Evolutionary conservation across 1,140 invertebrate genomes (phyloP).

Genomic region (Drosophila ficusphila): DNA sequence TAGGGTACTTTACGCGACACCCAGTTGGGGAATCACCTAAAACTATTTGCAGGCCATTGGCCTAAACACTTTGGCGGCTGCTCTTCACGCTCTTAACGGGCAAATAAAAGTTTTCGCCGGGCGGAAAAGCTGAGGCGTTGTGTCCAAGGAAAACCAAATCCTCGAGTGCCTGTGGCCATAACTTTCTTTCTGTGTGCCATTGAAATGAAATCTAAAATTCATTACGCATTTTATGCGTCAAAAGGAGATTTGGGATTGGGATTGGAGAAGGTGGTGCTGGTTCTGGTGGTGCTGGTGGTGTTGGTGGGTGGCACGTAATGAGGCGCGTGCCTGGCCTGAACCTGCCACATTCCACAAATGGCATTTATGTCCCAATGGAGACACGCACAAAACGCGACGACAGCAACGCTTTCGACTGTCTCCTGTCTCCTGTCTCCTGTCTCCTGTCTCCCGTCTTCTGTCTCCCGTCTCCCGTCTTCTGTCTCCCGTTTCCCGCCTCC

Average conservation of each 20-base stretch:
- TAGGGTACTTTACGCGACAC: neutral
- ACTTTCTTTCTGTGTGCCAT: conserved; percentile 56
- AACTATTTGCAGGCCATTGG: conserved; percentile 61
- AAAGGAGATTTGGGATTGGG: conserved; percentile 33
- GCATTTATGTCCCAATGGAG: conserved; percentile 79
- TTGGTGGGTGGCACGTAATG: conserved; percentile 57
- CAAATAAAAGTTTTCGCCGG: conserved; percentile 33
- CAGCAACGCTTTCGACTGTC: conserved; percentile 60
- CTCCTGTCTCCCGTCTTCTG: conserved; percentile 7
- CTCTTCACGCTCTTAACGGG: conserved; percentile 47
- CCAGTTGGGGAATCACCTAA: conserved; percentile 48
- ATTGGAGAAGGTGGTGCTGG: neutral
- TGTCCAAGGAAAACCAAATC: conserved; percentile 22
- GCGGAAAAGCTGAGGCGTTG: neutral
- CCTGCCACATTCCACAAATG: conserved; percentile 40
- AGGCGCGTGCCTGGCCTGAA: conserved; percentile 64
- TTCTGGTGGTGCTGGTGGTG: neutral
- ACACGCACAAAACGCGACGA: conserved; percentile 71
- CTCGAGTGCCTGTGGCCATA: conserved; percentile 44
- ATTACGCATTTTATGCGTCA: conserved; percentile 71
- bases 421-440: conserved; percentile 6
- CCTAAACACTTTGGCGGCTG: conserved; percentile 52
- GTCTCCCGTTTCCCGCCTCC: neutral
- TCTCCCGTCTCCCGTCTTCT: conserved; percentile 7
- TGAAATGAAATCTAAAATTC: conserved; percentile 76